Percentiles rank a stretch among this genome's conserved stretches.
phyloP scores from a whole-genome alignment of 2,113 vertebrate genomes.

The Macrotis lagotis region DNA sequence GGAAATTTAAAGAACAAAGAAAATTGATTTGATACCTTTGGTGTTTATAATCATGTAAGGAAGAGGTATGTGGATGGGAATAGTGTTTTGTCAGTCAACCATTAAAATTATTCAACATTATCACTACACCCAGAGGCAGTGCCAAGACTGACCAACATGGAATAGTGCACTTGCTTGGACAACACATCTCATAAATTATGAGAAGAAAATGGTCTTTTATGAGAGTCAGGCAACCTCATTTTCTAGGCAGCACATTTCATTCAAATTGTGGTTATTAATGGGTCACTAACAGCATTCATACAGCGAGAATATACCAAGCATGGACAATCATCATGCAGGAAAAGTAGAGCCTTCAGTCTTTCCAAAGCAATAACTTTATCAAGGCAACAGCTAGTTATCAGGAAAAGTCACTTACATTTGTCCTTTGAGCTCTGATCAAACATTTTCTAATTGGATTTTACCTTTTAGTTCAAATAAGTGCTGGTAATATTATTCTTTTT shows the following conservation, averaged over 20 bases:
- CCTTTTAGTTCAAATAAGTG: slow-evolving; percentile 55
- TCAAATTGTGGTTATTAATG: slow-evolving; percentile 74
- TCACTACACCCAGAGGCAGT: slow-evolving; percentile 27
- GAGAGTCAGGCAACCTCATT: slow-evolving; percentile 75
- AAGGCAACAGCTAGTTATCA: slow-evolving; percentile 68
- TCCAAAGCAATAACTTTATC: slow-evolving; percentile 72
- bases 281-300: slow-evolving; percentile 72
- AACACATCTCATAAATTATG: slow-evolving; percentile 74
- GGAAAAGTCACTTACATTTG: slow-evolving; percentile 70
- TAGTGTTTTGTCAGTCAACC: slow-evolving; percentile 72
- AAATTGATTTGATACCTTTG: slow-evolving; percentile 69
- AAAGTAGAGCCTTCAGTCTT: slow-evolving; percentile 71
- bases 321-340: slow-evolving; percentile 49
- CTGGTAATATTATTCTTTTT: slow-evolving; percentile 51
- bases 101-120: slow-evolving; percentile 76
- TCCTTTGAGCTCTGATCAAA: slow-evolving; percentile 72
- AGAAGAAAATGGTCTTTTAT: slow-evolving; percentile 79
- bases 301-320: slow-evolving; percentile 63
- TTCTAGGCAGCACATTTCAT: slow-evolving; percentile 77
- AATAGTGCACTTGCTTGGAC: slow-evolving; percentile 76
- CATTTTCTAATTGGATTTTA: slow-evolving; percentile 61
- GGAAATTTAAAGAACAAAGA: slow-evolving; percentile 52
- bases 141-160: slow-evolving; percentile 66
- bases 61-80: slow-evolving; percentile 64
- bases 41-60: slow-evolving; percentile 70